These are phyloP conservation scores for Echinops telfairi DNA, from an alignment of 2,113 vertebrate genomes.

Conservation along the genomic window DNA sequence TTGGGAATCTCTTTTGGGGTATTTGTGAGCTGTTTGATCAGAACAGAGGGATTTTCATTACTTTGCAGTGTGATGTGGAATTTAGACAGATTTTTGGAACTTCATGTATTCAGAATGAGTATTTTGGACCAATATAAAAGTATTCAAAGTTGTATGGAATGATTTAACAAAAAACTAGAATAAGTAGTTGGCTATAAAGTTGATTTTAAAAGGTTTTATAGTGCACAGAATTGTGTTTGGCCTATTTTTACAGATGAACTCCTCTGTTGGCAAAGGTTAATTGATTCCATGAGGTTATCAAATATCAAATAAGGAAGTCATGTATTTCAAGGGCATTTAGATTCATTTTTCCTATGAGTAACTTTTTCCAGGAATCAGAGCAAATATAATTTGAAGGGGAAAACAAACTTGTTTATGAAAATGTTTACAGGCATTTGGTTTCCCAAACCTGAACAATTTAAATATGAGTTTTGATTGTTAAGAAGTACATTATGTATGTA, in stretches of 20 bases:
- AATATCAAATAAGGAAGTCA: conserved; percentile 30
- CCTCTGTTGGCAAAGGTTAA: conserved; percentile 20
- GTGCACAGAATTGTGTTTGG: conserved; percentile 44
- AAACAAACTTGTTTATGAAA: conserved; percentile 31
- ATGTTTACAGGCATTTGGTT: conserved; percentile 22
- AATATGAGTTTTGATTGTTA: conserved; percentile 58
- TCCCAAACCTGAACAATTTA: conserved; percentile 40
- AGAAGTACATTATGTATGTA: neutral
- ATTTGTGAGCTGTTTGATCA: conserved; percentile 55
- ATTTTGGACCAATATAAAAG: neutral
- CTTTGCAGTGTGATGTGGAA: conserved; percentile 1
- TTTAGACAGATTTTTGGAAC: conserved; percentile 47
- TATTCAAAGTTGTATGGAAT: conserved; percentile 50
- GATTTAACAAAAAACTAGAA: conserved; percentile 28
- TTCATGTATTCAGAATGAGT: conserved; percentile 51
- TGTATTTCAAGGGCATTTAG: conserved; percentile 42
- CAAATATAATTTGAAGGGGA: conserved; percentile 3
- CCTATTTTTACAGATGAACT: neutral
- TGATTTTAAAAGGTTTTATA: conserved; percentile 49
- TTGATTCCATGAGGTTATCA: conserved; percentile 35
- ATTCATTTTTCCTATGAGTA: neutral
- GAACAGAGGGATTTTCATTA: conserved; percentile 49
- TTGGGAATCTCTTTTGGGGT: conserved; percentile 28
- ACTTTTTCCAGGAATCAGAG: conserved; percentile 35
- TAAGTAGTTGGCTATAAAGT: neutral